phyloP scores from a whole-genome alignment of 2,113 vertebrate genomes.

The Bubo blakistoni region DNA sequence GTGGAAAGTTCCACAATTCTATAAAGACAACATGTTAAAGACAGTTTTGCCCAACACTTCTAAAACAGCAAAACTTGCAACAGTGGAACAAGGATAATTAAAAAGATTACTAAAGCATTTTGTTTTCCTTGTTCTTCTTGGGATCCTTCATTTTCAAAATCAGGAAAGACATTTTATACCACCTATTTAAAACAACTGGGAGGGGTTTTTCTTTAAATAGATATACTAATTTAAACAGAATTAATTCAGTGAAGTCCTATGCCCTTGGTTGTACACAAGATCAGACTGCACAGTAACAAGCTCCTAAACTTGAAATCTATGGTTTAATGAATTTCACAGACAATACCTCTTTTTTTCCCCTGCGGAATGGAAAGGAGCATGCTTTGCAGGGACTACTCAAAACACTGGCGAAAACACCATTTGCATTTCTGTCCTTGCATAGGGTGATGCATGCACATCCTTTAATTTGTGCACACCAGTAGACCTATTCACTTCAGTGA shows the following conservation, averaged over 20 bases:
- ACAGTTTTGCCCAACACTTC: background rate
- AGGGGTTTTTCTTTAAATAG: background rate
- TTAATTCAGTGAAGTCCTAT: background rate
- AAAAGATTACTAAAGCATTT: background rate
- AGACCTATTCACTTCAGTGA: background rate
- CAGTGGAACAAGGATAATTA: background rate
- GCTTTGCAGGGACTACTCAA: background rate
- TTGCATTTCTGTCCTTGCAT: background rate
- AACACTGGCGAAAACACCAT: background rate
- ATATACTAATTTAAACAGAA: background rate
- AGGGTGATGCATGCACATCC: background rate
- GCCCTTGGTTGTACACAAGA: background rate
- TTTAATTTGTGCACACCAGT: background rate
- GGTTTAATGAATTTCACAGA: background rate
- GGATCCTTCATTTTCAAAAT: background rate
- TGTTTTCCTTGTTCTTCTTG: background rate
- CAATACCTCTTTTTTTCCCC: background rate
- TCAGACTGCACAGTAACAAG: background rate
- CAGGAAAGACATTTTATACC: background rate
- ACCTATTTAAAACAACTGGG: background rate
- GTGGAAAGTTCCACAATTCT: background rate
- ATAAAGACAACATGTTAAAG: background rate
- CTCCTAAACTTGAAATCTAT: background rate
- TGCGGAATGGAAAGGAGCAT: background rate
- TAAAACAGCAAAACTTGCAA: background rate